Conservation (phyloP, 2,888 invertebrate genomes). For the Cheilosia pagana region DNA sequence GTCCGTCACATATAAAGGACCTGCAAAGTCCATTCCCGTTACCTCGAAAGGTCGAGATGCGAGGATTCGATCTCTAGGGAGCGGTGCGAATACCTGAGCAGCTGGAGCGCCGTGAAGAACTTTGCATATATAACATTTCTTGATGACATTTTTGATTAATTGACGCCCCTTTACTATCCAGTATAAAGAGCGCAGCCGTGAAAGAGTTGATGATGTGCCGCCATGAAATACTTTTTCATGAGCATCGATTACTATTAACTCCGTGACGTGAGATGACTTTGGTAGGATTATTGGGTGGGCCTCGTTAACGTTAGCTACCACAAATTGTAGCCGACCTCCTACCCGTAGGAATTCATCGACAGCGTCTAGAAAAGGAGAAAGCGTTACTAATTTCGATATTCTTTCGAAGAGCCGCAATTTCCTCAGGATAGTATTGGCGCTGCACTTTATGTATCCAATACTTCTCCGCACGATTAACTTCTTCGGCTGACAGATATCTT, state of each 20-base stretch:
- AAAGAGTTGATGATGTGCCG: constrained; percentile 17
- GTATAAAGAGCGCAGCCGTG: background rate
- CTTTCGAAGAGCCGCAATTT: too few relatives aligned
- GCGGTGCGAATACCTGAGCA: constrained; percentile 32
- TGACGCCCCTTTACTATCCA: constrained; percentile 28
- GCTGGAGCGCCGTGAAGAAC: constrained; percentile 1
- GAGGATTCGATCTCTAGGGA: constrained; percentile 33
- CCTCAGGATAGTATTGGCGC: background rate
- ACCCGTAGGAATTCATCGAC: background rate
- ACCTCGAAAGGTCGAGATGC: constrained; percentile 40
- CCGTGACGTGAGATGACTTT: constrained; percentile 15
- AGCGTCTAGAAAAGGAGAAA: background rate
- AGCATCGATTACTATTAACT: background rate
- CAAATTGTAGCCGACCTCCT: constrained; percentile 7
- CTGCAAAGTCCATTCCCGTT: constrained; percentile 57
- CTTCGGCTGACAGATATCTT: constrained; percentile 10
- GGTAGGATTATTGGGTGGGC: constrained; percentile 31
- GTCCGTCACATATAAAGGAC: constrained; percentile 17
- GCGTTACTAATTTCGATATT: too few relatives aligned
- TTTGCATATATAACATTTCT: constrained; percentile 2
- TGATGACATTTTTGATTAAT: constrained; percentile 16
- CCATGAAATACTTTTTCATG: constrained; percentile 24
- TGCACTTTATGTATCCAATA: background rate
- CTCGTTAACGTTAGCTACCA: background rate
- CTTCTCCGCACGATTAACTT: background rate